Percentiles rank a stretch among this genome's conserved stretches.
These are phyloP conservation scores for Eupithecia exiguata DNA, from an alignment of 2,888 invertebrate species.

Conservation along the genomic window DNA sequence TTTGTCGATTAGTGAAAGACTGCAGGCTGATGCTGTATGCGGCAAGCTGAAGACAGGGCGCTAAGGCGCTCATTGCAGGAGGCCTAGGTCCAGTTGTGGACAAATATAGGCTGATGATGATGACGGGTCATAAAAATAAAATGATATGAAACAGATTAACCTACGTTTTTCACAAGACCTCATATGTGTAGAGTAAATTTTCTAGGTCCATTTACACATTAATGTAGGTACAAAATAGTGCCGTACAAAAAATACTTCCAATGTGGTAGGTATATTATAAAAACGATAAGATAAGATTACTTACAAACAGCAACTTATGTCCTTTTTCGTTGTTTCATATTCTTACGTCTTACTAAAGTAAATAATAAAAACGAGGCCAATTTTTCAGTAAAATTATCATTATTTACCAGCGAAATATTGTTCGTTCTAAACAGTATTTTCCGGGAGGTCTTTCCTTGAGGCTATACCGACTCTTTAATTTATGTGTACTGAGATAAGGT, in stretches of 20 bases:
- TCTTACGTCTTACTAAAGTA: background rate
- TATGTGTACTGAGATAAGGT: constrained; percentile 62
- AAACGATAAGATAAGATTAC: background rate
- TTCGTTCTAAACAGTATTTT: constrained; percentile 24
- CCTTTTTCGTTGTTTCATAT: background rate
- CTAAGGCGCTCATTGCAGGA: too few relatives aligned
- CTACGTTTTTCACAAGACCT: too few relatives aligned
- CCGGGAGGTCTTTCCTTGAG: constrained; percentile 44
- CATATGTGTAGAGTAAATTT: too few relatives aligned
- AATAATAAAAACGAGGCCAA: constrained; percentile 1
- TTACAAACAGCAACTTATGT: background rate
- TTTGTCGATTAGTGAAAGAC: too few relatives aligned
- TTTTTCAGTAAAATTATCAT: constrained; percentile 18
- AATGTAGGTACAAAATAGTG: background rate
- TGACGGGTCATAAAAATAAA: too few relatives aligned
- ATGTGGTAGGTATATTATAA: background rate
- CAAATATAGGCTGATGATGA: too few relatives aligned
- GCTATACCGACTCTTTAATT: constrained; percentile 54
- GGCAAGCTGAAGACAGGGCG: too few relatives aligned
- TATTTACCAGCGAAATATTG: constrained; percentile 29
- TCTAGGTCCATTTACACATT: too few relatives aligned
- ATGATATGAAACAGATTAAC: too few relatives aligned
- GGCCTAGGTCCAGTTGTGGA: too few relatives aligned
- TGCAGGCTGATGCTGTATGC: too few relatives aligned
- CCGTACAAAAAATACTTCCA: background rate